Conservation (phyloP, 2,113 vertebrate genomes). For the Xiphorhynchus elegans region DNA sequence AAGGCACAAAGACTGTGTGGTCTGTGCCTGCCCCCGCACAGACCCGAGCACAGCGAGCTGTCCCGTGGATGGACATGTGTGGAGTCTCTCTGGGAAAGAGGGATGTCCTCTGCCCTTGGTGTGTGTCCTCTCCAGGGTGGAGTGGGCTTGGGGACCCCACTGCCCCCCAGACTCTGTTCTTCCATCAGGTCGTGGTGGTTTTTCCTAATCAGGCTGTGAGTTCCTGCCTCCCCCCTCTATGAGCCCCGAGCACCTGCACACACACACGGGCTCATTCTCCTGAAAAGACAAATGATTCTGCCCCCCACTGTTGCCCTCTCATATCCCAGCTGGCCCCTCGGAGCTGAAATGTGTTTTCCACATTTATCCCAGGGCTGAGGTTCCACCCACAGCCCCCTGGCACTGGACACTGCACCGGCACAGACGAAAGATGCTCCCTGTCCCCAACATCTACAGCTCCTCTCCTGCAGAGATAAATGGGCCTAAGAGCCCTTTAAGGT, state of each 20-base stretch:
- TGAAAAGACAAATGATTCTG: not conserved
- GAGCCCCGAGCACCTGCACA: not conserved
- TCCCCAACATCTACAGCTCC: not conserved
- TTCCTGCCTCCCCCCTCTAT: not conserved
- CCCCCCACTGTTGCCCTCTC: rapidly evolving
- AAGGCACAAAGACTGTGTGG: rapidly evolving
- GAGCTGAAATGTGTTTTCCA: not conserved
- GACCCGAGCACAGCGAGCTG: rapidly evolving
- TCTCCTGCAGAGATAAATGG: not conserved
- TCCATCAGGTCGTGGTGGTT: not conserved
- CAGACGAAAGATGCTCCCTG: not conserved
- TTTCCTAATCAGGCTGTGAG: not conserved
- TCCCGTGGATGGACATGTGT: rapidly evolving
- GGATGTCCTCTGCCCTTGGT: not conserved
- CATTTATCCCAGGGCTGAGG: rapidly evolving
- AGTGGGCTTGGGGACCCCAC: not conserved
- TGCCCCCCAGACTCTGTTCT: not conserved
- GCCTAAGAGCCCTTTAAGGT: not conserved
- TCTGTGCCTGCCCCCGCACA: rapidly evolving
- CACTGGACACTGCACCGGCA: not conserved
- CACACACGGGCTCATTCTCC: not conserved
- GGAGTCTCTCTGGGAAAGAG: not conserved
- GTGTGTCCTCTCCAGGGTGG: not conserved
- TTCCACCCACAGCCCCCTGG: not conserved
- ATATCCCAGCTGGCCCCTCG: not conserved